Evolutionary conservation across 2,888 invertebrate genomes (phyloP).

Genomic region (Campoplex capitator): DNA sequence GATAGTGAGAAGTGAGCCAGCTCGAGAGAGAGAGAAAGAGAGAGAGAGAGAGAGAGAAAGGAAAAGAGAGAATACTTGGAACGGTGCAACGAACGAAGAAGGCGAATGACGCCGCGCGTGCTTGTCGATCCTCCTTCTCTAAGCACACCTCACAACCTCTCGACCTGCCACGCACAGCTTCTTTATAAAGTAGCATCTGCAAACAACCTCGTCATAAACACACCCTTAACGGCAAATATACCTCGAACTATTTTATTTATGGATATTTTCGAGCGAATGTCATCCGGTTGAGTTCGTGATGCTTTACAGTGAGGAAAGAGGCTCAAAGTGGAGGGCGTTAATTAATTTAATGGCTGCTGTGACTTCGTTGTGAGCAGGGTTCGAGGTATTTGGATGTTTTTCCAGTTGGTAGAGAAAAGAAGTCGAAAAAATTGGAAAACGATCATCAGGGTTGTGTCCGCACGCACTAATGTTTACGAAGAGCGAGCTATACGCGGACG

Average conservation of each 20-base stretch:
- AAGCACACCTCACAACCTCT: constrained; percentile 60
- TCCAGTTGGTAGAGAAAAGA: neutral
- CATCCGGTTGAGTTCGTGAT: constrained; percentile 18
- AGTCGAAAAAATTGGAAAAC: neutral
- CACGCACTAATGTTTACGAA: neutral
- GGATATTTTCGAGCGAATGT: constrained; percentile 37
- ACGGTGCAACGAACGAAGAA: constrained; percentile 28
- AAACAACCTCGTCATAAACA: constrained; percentile 82
- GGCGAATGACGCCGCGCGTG: constrained; percentile 29
- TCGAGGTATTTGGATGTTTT: neutral
- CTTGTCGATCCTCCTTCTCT: constrained; percentile 36
- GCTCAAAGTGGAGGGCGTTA: constrained; percentile 39
- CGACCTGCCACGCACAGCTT: constrained; percentile 74
- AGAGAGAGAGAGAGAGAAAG: constrained; percentile 27
- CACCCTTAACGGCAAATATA: constrained; percentile 77
- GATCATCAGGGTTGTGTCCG: neutral
- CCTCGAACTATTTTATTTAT: constrained; percentile 57
- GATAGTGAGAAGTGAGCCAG: constrained; percentile 19
- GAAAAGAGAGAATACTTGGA: neutral
- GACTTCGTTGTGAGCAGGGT: neutral
- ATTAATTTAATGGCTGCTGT: constrained; percentile 15
- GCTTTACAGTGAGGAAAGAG: neutral
- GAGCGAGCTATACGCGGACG: neutral
- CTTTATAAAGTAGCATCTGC: constrained; percentile 81
- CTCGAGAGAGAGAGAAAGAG: constrained; percentile 5